Percentiles rank a stretch among this genome's conserved stretches.
Conservation (phyloP, 2,888 invertebrate genomes). For the Opisthograptis luteolata region DNA sequence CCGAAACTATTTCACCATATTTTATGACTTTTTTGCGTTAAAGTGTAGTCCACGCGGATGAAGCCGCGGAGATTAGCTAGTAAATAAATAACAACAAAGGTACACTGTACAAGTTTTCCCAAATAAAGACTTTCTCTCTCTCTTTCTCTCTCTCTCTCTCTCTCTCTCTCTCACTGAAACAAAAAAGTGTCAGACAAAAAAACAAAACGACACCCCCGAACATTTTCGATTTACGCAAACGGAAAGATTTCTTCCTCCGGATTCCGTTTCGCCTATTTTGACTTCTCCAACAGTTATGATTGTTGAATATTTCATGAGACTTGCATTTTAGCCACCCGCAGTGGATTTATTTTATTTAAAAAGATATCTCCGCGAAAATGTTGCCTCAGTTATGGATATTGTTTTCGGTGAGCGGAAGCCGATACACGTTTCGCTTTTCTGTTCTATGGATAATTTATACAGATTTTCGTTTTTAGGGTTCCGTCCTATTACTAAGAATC, state of each 20-base stretch:
- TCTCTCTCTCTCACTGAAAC: too few relatives aligned
- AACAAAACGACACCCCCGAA: neutral
- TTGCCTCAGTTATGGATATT: slow-evolving; percentile 7
- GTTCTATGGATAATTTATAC: too few relatives aligned
- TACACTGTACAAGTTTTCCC: too few relatives aligned
- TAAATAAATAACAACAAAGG: too few relatives aligned
- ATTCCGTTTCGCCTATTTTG: neutral
- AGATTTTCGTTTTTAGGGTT: too few relatives aligned
- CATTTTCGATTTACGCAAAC: neutral
- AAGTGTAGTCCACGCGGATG: too few relatives aligned
- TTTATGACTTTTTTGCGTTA: too few relatives aligned
- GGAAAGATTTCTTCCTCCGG: neutral
- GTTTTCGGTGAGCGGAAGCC: slow-evolving; percentile 6
- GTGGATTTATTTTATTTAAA: slow-evolving; percentile 17
- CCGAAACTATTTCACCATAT: too few relatives aligned
- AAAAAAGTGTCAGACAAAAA: neutral
- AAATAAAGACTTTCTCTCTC: too few relatives aligned
- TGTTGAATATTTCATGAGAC: slow-evolving; percentile 20
- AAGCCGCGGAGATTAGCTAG: too few relatives aligned
- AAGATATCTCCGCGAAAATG: slow-evolving; percentile 1
- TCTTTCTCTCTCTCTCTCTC: too few relatives aligned
- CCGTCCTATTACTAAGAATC: too few relatives aligned
- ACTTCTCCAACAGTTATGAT: slow-evolving; percentile 9
- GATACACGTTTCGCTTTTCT: neutral
- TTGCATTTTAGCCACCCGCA: neutral